Evolutionary conservation across 2,797 vertebrate species (phyloP), one percentile per base, ranked within the genome.

Genomic region (Dicrostonyx torquatus): DNA sequence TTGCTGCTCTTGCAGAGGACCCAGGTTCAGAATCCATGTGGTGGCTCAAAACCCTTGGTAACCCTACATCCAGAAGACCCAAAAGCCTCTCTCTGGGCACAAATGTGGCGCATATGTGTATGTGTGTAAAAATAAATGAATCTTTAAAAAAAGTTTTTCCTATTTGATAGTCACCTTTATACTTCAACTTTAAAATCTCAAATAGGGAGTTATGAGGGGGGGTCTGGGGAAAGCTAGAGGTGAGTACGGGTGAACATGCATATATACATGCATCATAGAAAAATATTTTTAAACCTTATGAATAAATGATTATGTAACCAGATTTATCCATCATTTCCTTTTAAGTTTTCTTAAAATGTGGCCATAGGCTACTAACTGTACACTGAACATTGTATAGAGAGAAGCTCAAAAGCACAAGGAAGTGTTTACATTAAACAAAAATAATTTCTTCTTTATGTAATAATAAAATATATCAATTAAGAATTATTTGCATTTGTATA

Each of bases 241-340:
- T 73, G 37, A 73, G 11, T 15, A 75, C 4, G 13, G 14, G 73
- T 48, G 43, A 48, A 75, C 20, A 48, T 45, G 31, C 22, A 75
- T 45, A 45, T 31, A 29, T 31, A 6, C 72, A 45, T 45, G 40
- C 22, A 75, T 75, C 13, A 75, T 26, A 45, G 24, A 29, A 75
- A 73, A 70, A 24, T 43, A 40, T 73, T 43, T 73, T 73, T 43
- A 86, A 87, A 86, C 9, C 15, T 84, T 53, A 24, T 58, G 6
- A 40, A 58, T 3, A 91, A 20, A 64, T 48, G n/a, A 76, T 84
- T 72, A 88, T 53, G 20, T 89, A 91, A 75, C n/a, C 37, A 79
- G 83, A 50, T 96, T 18, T 58, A 91, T 17, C 37, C 14, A 85
- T 64, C 53, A 91, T 70, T 89, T 76, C 85, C 83, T 91, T 91